Conservation (phyloP, 1,140 invertebrate genomes). For the Penaeus vannamei region DNA sequence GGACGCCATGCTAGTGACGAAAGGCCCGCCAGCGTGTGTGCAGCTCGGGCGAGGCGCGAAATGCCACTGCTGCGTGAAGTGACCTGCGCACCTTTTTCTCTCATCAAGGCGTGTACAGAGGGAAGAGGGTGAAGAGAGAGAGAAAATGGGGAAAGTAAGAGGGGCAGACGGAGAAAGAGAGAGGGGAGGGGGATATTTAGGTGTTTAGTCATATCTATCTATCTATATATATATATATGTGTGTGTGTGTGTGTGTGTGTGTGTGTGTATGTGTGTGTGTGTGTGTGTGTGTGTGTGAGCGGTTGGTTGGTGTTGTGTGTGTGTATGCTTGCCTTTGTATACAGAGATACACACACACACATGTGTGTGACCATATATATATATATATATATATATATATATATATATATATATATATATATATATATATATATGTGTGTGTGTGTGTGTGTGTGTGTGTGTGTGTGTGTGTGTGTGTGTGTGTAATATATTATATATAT, state of each 20-base stretch:
- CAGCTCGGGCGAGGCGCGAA: too few species aligned
- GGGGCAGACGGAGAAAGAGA: conserved; percentile 2
- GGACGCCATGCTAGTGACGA: too few species aligned
- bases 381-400: conserved; percentile 35
- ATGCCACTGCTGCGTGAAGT: too few species aligned
- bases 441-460: conserved; percentile 14
- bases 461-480: conserved; percentile 9
- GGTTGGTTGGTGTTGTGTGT: too few species aligned
- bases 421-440: conserved; percentile 16
- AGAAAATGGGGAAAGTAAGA: too few species aligned
- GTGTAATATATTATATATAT: too few species aligned
- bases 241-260: neutral
- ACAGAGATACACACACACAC: neutral
- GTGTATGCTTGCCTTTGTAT: neutral
- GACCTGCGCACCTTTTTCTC: too few species aligned
- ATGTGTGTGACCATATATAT: neutral
- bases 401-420: conserved; percentile 32
- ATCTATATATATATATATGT: neutral
- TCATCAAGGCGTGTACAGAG: too few species aligned
- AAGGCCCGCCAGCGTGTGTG: too few species aligned
- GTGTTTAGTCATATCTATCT: neutral
- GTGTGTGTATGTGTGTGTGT: neutral
- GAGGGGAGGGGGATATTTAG: neutral
- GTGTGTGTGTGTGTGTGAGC: neutral
- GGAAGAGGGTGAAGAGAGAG: too few species aligned